Percentiles rank a stretch among this genome's conserved stretches.
Conservation (phyloP, 1,140 invertebrate genomes). For the Trypoxylus dichotomus region DNA sequence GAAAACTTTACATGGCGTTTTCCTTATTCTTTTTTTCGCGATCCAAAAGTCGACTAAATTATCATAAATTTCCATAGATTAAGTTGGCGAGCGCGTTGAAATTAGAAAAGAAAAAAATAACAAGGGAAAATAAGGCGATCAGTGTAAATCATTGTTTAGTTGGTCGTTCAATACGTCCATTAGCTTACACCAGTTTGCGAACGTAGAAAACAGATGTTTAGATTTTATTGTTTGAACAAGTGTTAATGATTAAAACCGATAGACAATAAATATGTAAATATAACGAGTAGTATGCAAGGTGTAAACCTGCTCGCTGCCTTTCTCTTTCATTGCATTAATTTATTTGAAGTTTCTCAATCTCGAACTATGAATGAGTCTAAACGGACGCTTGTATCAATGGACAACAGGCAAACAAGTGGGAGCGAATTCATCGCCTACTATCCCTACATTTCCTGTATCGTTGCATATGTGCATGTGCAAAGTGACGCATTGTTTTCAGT, state of each 20-base stretch:
- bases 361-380: slow-evolving; percentile 35
- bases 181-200: background rate
- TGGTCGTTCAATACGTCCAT: background rate
- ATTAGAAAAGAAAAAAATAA: background rate
- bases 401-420: slow-evolving; percentile 27
- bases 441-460: slow-evolving; percentile 31
- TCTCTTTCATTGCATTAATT: slow-evolving; percentile 43
- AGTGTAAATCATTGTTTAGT: background rate
- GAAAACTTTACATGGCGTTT: background rate
- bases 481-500: slow-evolving; percentile 31
- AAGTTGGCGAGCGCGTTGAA: background rate
- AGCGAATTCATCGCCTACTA: slow-evolving; percentile 27
- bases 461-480: slow-evolving; percentile 28
- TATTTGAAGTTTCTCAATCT: slow-evolving; percentile 41
- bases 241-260: slow-evolving; percentile 30
- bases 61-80: slow-evolving; percentile 1
- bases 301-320: slow-evolving; percentile 37
- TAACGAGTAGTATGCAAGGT: slow-evolving; percentile 41
- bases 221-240: slow-evolving; percentile 30
- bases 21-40: background rate
- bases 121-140: background rate
- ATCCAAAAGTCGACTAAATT: background rate
- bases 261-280: slow-evolving; percentile 40
- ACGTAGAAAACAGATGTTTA: slow-evolving; percentile 26
- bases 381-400: slow-evolving; percentile 35